Conservation (phyloP, 2,113 vertebrate genomes). For the Synchiropus splendidus region DNA sequence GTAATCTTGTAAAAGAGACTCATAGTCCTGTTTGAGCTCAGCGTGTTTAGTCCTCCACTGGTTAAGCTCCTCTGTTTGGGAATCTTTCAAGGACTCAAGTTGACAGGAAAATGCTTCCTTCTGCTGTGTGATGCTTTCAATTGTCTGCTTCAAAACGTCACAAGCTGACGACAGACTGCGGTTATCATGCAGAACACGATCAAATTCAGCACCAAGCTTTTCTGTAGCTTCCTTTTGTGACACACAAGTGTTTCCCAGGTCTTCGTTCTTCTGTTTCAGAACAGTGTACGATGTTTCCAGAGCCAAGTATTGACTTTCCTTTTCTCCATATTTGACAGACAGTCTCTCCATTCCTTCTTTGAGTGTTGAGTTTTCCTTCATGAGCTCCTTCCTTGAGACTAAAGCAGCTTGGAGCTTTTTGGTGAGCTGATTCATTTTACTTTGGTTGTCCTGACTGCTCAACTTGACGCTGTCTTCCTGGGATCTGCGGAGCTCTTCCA, state of each 20-base stretch:
- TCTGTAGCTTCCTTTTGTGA: constrained; percentile 45
- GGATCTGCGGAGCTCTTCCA: constrained; percentile 49
- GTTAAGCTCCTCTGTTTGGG: constrained; percentile 77
- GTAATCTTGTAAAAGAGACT: constrained; percentile 77
- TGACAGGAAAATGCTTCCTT: constrained; percentile 82
- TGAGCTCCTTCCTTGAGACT: constrained; percentile 74
- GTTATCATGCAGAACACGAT: constrained; percentile 67
- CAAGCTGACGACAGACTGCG: constrained; percentile 74
- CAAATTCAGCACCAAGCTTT: constrained; percentile 49
- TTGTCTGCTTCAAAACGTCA: constrained; percentile 79
- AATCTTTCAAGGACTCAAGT: constrained; percentile 77
- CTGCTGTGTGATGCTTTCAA: constrained; percentile 80
- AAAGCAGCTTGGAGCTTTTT: constrained; percentile 79
- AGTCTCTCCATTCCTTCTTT: constrained; percentile 62
- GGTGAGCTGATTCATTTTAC: constrained; percentile 59
- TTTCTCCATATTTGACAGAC: constrained; percentile 45
- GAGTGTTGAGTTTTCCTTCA: constrained; percentile 68
- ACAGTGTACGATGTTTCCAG: constrained; percentile 48
- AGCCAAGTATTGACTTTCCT: constrained; percentile 34
- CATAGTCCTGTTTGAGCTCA: constrained; percentile 80
- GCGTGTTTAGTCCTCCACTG: constrained; percentile 78
- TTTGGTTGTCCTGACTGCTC: constrained; percentile 39
- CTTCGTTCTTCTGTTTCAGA: constrained; percentile 44
- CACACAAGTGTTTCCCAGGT: constrained; percentile 33
- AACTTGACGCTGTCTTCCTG: constrained; percentile 15